Base-by-base conservation (phyloP, 2,888 invertebrate genomes). In the Anorthoa munda region DNA sequence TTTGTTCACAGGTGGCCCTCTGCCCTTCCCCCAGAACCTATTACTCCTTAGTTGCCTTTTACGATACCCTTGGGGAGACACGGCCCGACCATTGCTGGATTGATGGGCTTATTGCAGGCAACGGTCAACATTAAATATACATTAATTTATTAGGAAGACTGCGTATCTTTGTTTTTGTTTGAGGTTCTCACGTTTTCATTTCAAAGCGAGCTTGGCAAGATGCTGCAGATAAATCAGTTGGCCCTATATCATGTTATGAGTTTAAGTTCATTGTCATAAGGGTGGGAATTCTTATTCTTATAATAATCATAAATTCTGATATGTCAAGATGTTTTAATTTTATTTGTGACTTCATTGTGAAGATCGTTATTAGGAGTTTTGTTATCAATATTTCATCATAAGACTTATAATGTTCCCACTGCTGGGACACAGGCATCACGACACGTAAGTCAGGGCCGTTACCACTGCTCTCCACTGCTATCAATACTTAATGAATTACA, bases 51-150 rank as follows among this genome's bases (percentile, higher is more conserved):
- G 83, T 82, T 79, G 65, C 75, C 58, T n/a, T 75, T 81, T 82
- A 82, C 81, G 81, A 81, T 79, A 66, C 81, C 83, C 81, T 31
- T 31, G 81, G 81, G 81, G 66, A 65, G 77, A 53, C 59, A 72
- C 53, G 70, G 56, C 31, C 79, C 66, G 79, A 53, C 68, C 71
- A 82, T 79, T 66, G 70, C 61, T 53, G 68, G 75, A 81, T 79
- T 82, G 79, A 81, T 81, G 79, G 71, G 13, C 79, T 68, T 75
- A 79, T 68, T 70, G 79, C 75, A 74, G 82, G 75, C 65, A 78
- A 71, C 70, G 70, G 75, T 71, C 67, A 71, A 82, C 81, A 81
- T 81, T 75, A 81, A 81, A 81, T 81, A 82, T 79, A 82, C 79
- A 81, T 81, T 81, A 82, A 81, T 79, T 82, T 79, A 82, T 82